Evolutionary conservation across 2,113 vertebrate genomes (phyloP).

Genomic region (Thunnus thynnus): DNA sequence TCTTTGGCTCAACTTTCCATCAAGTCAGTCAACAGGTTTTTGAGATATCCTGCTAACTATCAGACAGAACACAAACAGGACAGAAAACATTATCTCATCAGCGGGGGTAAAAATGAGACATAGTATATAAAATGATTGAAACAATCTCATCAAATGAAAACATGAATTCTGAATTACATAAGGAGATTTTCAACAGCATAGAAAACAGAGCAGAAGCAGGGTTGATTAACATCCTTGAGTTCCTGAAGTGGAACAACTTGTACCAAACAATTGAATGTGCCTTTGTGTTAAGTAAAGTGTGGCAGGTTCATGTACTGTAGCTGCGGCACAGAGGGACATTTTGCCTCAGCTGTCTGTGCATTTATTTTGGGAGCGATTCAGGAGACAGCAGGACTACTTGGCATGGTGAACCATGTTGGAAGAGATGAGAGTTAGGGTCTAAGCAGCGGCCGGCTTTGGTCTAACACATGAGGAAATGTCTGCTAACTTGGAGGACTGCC

Average conservation of each 20-base stretch:
- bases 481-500: slow-evolving; percentile 68
- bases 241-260: slow-evolving; percentile 52
- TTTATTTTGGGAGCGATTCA: slow-evolving; percentile 82
- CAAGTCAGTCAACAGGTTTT: background rate
- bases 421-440: slow-evolving; percentile 72
- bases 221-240: slow-evolving; percentile 16
- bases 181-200: background rate
- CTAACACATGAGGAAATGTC: slow-evolving; percentile 79
- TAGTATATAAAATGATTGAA: background rate
- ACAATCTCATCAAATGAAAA: background rate
- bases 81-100: background rate
- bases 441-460: slow-evolving; percentile 61
- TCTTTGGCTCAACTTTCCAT: slow-evolving; percentile 1
- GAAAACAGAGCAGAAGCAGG: background rate
- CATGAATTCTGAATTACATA: slow-evolving; percentile 2
- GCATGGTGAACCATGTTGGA: slow-evolving; percentile 63
- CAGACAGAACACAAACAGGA: background rate
- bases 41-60: background rate
- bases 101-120: background rate
- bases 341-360: slow-evolving; percentile 64
- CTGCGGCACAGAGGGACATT: slow-evolving; percentile 70
- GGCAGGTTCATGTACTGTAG: slow-evolving; percentile 43
- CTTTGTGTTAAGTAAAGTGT: slow-evolving; percentile 55
- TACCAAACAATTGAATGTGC: slow-evolving; percentile 58
- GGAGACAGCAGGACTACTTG: slow-evolving; percentile 80